A percentile compares a stretch with the other conserved stretches of the same genome.
phyloP scores from a whole-genome alignment of 2,797 vertebrate species.

The Phoxinus dragarum region DNA sequence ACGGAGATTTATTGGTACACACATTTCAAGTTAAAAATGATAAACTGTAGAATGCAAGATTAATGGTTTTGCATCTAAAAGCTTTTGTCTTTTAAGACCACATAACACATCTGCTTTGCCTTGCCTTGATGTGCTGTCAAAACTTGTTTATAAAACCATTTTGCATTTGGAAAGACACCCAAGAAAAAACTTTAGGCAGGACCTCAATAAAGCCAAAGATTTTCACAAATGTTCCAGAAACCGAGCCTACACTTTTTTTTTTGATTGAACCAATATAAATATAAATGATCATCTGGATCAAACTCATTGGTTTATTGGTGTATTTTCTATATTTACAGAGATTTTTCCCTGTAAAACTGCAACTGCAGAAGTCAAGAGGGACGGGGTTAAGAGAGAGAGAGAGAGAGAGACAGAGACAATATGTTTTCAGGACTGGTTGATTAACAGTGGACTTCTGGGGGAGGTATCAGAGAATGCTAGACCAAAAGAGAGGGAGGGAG shows the following conservation, averaged over 20 bases:
- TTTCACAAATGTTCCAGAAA: constrained; percentile 27
- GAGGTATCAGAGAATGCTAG: constrained; percentile 55
- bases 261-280: constrained; percentile 16
- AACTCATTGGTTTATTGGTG: neutral
- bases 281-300: neutral
- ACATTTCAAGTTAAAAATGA: constrained; percentile 36
- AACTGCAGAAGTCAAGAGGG: constrained; percentile 10
- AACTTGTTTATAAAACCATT: constrained; percentile 43
- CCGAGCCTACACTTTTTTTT: neutral
- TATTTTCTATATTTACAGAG: neutral
- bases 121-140: constrained; percentile 42
- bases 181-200: constrained; percentile 17
- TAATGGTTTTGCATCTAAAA: constrained; percentile 33
- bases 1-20: constrained; percentile 31
- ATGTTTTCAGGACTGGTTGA: constrained; percentile 40
- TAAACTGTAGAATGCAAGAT: neutral
- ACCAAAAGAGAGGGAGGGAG: constrained; percentile 53
- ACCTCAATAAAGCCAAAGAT: constrained; percentile 34
- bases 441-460: constrained; percentile 49
- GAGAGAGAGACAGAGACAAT: constrained; percentile 46
- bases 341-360: neutral
- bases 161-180: constrained; percentile 17
- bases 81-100: constrained; percentile 29
- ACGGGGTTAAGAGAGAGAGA: constrained; percentile 34
- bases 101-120: constrained; percentile 21